Base-by-base conservation (phyloP, 2,113 vertebrate genomes). In the Arenaria interpres region DNA sequence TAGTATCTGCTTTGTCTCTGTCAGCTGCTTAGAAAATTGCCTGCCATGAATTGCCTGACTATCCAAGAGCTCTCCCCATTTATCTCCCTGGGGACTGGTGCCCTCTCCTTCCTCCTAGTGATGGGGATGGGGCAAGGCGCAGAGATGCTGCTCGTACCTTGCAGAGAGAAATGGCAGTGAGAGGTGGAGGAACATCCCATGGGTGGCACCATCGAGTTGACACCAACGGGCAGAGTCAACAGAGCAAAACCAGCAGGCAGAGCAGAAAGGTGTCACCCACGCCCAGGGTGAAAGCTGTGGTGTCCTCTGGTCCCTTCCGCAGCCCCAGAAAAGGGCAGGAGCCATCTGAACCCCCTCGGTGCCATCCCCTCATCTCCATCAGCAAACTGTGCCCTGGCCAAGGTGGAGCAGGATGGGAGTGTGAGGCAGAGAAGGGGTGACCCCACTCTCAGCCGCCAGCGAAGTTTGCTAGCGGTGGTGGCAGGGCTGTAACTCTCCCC, bases 401-500 rank as follows among this genome's bases (percentile, higher is more conserved):
- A 56, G 57, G 68, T 25, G 14, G 10, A 71, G 53, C 0, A 0
- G 41, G 43, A 21, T 20, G 41, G 66, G 30, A 43, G n/a, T 60
- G 45, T 14, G 37, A 81, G 23, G n/a, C 0, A 2, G 43, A 33
- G 30, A 62, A 62, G 46, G 30, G 51, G 12, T 62, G 53, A 69
- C 39, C 28, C 39, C 8, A 1, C 30, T 71, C 16, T 66, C 50
- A 66, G 53, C 27, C 14, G 0, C 27, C 62, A 69, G 51, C 0
- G 6, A 54, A 77, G 68, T 35, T 57, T 88, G 51, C 63, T 79
- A 39, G 67, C 5, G 0, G 18, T 16, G 48, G 57, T 24, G 18
- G 62, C 53, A 67, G 90, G 59, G 56, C 87, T 76, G 66, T 78
- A 91, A 67, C 53, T 90, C 67, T 88, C 50, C 50, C 30, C 25